Evolutionary conservation across 2,888 invertebrate genomes (phyloP).

Genomic region (Tanypteryx hageni): DNA sequence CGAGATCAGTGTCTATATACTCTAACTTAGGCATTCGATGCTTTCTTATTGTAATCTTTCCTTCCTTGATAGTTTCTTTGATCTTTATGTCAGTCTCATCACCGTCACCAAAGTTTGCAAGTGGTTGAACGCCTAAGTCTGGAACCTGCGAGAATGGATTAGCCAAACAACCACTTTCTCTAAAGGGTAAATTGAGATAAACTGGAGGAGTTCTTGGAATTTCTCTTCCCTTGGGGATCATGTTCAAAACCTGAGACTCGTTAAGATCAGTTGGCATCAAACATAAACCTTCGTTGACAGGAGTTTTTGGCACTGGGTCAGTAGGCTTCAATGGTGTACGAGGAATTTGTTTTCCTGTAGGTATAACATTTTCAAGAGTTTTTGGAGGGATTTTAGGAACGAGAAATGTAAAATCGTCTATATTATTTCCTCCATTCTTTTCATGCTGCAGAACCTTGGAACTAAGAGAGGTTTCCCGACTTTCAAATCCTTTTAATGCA

Average conservation of each 20-base stretch:
- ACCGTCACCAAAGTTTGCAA: not conserved
- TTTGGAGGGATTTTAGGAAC: constrained; percentile 10
- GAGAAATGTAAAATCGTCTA: not conserved
- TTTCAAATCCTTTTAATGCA: too few relatives aligned
- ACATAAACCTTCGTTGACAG: not conserved
- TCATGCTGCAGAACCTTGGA: not conserved
- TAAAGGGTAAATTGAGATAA: not conserved
- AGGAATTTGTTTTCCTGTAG: constrained; percentile 51
- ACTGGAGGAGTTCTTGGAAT: constrained; percentile 34
- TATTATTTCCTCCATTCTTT: not conserved
- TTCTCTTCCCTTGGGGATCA: constrained; percentile 44
- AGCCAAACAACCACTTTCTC: not conserved
- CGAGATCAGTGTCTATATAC: not conserved
- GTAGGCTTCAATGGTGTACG: constrained; percentile 22
- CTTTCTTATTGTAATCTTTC: not conserved
- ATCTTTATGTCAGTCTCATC: not conserved
- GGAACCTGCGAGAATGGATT: not conserved
- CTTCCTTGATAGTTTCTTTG: not conserved
- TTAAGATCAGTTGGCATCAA: not conserved
- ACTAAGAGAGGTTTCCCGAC: not conserved
- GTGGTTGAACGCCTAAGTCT: constrained; percentile 35
- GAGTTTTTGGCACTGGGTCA: too few relatives aligned
- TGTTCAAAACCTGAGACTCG: not conserved
- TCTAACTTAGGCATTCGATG: not conserved
- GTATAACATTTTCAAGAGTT: not conserved